phyloP scores from a whole-genome alignment of 2,888 invertebrate species.

The Stomorhina lunata region DNA sequence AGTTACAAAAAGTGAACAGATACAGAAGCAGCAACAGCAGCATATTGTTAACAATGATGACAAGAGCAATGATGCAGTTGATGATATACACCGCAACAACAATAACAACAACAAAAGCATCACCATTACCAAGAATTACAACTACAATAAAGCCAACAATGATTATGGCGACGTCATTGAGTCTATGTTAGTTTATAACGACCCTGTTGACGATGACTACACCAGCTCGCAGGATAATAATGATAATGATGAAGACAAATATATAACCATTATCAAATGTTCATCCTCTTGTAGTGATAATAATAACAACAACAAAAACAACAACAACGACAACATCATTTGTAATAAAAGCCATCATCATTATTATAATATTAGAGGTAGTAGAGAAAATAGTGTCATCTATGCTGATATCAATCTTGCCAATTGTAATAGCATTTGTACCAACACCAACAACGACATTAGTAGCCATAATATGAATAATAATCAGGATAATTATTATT shows the following conservation, averaged over 20 bases:
- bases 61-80: slow-evolving; percentile 64
- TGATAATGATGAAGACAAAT: slow-evolving; percentile 47
- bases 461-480: slow-evolving; percentile 10
- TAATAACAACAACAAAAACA: slow-evolving; percentile 28
- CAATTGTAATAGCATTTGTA: slow-evolving; percentile 44
- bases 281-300: slow-evolving; percentile 25
- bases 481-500: slow-evolving; percentile 40
- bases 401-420: slow-evolving; percentile 55
- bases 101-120: not conserved
- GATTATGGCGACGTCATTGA: slow-evolving; percentile 53
- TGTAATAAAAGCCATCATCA: too few species aligned
- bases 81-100: slow-evolving; percentile 40
- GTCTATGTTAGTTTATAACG: slow-evolving; percentile 50
- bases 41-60: slow-evolving; percentile 55
- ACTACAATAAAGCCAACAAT: slow-evolving; percentile 15
- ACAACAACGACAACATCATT: not conserved
- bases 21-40: slow-evolving; percentile 29
- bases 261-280: slow-evolving; percentile 47
- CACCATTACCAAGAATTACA: not conserved
- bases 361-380: slow-evolving; percentile 31
- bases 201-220: slow-evolving; percentile 29
- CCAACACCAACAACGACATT: slow-evolving; percentile 22
- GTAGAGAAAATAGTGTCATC: slow-evolving; percentile 34
- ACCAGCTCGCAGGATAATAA: slow-evolving; percentile 26
- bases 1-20: slow-evolving; percentile 38